Evolutionary conservation across 2,797 vertebrate genomes (phyloP), one percentile per base, ranked within the genome.

Genomic region (Onychomys arenicola): DNA sequence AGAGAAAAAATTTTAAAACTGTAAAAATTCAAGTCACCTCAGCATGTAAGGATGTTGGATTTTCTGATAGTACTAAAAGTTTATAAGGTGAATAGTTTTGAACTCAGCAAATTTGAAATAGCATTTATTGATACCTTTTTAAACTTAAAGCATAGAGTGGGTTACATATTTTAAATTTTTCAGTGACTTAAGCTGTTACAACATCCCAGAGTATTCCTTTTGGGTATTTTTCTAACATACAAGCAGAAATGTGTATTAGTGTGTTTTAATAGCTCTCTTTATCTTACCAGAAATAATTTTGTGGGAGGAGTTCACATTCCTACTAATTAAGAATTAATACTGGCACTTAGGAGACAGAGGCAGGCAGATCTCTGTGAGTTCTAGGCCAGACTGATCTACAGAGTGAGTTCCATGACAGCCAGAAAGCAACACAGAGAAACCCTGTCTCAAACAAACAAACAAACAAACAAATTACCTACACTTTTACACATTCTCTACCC

Each of bases 291-390:
- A 49, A 85, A 52, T 13, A 78, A 46, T 65, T 90, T 10, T 37
- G 6, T 85, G 17, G 4, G n/a, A 17, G 10, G 40, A 78, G 37
- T 87, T 69, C 76, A 69, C 32, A 75, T 46, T 73, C 6, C 13
- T 46, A 49, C 55, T 84, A 61, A 69, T 89, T 78, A 89, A 90
- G 46, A 65, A 92, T 88, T 94, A 59, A 13, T 37, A 49, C 37
- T 49, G 21, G 46, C 9, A 59, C 7, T 84, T 43, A 23, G 69
- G n/a, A 40, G n/a, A 10, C 69, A 73, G 37, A 73, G 9, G n/a
- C 21, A 73, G 21, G 21, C 4, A 10, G 37, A 40, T 40, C 4
- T 73, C 69, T 73, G 13, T 37, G 69, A 73, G 10, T 73, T 73
- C 69, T 9, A 73, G 69, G 57, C 27, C 82, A 63, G 6, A 4